Evolutionary conservation across 2,113 vertebrate species (phyloP), one percentile per base, ranked within the genome.

Genomic region (Pionites leucogaster): DNA sequence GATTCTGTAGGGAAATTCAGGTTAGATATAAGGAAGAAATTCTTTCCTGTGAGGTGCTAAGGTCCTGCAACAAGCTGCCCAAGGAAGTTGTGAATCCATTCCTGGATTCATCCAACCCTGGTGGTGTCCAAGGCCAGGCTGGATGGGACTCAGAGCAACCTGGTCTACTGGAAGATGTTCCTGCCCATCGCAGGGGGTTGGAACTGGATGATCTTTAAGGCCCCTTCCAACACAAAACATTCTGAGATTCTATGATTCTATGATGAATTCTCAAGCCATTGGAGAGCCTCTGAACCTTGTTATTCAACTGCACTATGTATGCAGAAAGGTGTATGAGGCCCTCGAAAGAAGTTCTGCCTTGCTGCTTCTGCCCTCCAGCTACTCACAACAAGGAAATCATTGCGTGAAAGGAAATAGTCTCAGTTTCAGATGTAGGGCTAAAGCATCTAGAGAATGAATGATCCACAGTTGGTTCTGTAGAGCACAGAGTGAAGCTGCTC

Each of bases 401-500:
- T 31, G 44, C 13, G 35, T 41, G 13, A 37, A 78, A 75, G 7
- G n/a, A 52, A 90, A n/a, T 5, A 24, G 9, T 31, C 28, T 59
- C 27, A 10, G 22, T 71, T 91, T 75, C 63, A 88, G 24, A 50
- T 41, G 12, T 3, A 4, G 39, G 37, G 23, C 46, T 31, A 60
- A 69, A 79, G 63, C 63, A 44, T 25, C 7, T 25, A 33, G 4
- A 60, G 57, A 62, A 25, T 0, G 0, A 65, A 17, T 6, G 25
- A 17, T 27, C n/a, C 62, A 9, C 17, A 24, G 17, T 19, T 0
- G 0, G 6, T 49, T 60, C 57, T 37, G 16, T 31, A 24, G 50
- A 57, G 41, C 64, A 49, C 0, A 2, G 52, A 50, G 10, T 17
- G 23, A 53, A 72, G 52, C 20, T 65, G 44, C 23, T n/a, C 11